Evolutionary conservation across 1,140 invertebrate genomes (phyloP).

Genomic region (Zaprionus gabonicus): DNA sequence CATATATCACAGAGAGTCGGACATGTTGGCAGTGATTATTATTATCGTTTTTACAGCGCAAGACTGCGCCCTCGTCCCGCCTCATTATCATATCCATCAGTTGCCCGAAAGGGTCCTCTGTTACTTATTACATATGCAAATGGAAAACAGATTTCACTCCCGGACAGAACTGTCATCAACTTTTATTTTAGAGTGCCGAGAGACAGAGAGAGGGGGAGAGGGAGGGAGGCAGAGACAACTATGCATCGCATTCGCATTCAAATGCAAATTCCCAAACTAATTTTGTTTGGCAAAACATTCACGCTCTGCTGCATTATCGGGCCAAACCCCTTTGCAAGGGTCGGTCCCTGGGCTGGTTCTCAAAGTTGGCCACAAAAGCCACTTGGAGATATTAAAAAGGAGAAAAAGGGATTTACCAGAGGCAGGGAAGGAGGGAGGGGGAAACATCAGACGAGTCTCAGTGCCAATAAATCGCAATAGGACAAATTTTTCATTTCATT

Average conservation of each 20-base stretch:
- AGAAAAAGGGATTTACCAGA: slow-evolving; percentile 40
- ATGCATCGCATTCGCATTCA: slow-evolving; percentile 50
- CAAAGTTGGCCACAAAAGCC: slow-evolving; percentile 64
- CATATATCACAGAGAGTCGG: background rate
- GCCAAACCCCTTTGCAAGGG: slow-evolving; percentile 43
- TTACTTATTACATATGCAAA: slow-evolving; percentile 77
- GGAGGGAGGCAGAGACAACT: background rate
- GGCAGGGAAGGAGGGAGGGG: background rate
- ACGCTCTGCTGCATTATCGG: slow-evolving; percentile 64
- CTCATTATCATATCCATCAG: slow-evolving; percentile 61
- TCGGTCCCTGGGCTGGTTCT: slow-evolving; percentile 48
- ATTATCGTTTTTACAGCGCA: slow-evolving; percentile 13
- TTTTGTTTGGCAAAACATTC: slow-evolving; percentile 74
- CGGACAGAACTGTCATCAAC: slow-evolving; percentile 44
- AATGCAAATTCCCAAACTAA: slow-evolving; percentile 82
- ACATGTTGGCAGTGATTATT: background rate
- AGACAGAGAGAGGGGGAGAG: too few relatives aligned
- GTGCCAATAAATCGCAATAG: slow-evolving; percentile 53
- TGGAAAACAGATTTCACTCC: slow-evolving; percentile 70
- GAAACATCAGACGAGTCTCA: slow-evolving; percentile 47
- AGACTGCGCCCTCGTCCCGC: slow-evolving; percentile 28
- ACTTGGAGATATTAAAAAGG: slow-evolving; percentile 80
- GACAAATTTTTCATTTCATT: slow-evolving; percentile 72
- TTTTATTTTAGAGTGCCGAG: slow-evolving; percentile 59
- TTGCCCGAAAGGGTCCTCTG: slow-evolving; percentile 46